Evolutionary conservation across 2,888 invertebrate genomes (phyloP).

Genomic region (Drosophila merina): DNA sequence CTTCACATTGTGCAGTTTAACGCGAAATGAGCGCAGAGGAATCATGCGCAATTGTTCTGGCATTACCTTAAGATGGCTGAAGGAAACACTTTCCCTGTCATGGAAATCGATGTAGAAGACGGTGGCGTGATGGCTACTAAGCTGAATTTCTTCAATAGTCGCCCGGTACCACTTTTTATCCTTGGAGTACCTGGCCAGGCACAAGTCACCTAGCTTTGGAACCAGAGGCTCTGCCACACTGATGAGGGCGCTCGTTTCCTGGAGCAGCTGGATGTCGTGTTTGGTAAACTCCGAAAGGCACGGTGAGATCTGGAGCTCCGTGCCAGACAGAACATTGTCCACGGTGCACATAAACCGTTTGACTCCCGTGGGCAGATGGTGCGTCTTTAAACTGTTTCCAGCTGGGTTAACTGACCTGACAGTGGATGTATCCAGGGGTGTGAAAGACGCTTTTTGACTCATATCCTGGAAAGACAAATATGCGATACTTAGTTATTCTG

Average conservation of each 20-base stretch:
- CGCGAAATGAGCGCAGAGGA: conserved; percentile 85
- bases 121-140: conserved; percentile 84
- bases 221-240: conserved; percentile 84
- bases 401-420: conserved; percentile 69
- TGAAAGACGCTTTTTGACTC: conserved; percentile 60
- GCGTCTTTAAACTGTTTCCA: conserved; percentile 65
- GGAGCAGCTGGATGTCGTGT: conserved; percentile 85
- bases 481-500: background rate
- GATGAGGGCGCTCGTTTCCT: conserved; percentile 85
- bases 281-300: conserved; percentile 81
- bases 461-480: conserved; percentile 41
- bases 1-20: conserved; percentile 83
- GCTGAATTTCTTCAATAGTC: conserved; percentile 85
- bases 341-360: conserved; percentile 77
- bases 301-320: conserved; percentile 78
- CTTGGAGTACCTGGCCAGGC: conserved; percentile 86
- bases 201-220: conserved; percentile 84
- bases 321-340: conserved; percentile 68
- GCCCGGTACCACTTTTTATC: conserved; percentile 91
- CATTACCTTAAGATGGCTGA: conserved; percentile 85
- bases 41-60: conserved; percentile 84
- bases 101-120: conserved; percentile 92
- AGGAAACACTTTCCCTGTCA: conserved; percentile 86
- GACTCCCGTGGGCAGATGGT: conserved; percentile 70
- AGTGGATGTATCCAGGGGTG: conserved; percentile 79